phyloP scores from a whole-genome alignment of 1,140 invertebrate genomes.

The Chymomyza costata region DNA sequence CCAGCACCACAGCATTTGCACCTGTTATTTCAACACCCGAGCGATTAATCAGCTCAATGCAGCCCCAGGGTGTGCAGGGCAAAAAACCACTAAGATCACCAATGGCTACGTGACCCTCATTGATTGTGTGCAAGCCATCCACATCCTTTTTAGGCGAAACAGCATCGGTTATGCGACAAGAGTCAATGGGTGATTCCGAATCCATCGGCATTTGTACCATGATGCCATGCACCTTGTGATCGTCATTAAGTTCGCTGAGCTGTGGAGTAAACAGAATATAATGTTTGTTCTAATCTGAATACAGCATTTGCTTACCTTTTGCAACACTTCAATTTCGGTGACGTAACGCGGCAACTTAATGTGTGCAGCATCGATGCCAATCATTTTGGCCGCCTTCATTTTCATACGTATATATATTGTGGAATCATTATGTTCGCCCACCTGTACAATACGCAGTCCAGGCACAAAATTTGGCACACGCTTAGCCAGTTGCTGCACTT shows the following conservation, averaged over 20 bases:
- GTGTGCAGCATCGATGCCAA: conserved; percentile 91
- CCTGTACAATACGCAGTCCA: conserved; percentile 89
- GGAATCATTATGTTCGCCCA: conserved; percentile 97
- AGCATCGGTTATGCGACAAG: conserved; percentile 89
- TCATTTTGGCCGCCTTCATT: conserved; percentile 92
- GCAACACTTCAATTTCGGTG: conserved; percentile 84
- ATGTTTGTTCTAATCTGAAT: too few species aligned
- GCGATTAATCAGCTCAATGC: conserved; percentile 92
- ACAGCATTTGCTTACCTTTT: conserved; percentile 82
- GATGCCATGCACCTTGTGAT: conserved; percentile 92
- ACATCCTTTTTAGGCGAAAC: conserved; percentile 94
- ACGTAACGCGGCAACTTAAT: conserved; percentile 87
- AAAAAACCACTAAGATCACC: conserved; percentile 91
- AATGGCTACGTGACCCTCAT: conserved; percentile 89
- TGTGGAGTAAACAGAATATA: conserved; percentile 72
- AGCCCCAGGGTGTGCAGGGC: conserved; percentile 95
- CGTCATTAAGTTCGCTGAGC: conserved; percentile 87
- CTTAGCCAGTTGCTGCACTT: conserved; percentile 80
- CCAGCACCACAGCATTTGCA: conserved; percentile 93
- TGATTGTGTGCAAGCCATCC: conserved; percentile 93
- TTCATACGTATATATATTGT: conserved; percentile 99
- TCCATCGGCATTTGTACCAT: conserved; percentile 98
- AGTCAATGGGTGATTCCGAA: conserved; percentile 86
- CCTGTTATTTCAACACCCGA: conserved; percentile 88
- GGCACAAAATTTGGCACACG: conserved; percentile 81